Conservation (phyloP, 2,888 invertebrate genomes). For the Lithophane socia region DNA sequence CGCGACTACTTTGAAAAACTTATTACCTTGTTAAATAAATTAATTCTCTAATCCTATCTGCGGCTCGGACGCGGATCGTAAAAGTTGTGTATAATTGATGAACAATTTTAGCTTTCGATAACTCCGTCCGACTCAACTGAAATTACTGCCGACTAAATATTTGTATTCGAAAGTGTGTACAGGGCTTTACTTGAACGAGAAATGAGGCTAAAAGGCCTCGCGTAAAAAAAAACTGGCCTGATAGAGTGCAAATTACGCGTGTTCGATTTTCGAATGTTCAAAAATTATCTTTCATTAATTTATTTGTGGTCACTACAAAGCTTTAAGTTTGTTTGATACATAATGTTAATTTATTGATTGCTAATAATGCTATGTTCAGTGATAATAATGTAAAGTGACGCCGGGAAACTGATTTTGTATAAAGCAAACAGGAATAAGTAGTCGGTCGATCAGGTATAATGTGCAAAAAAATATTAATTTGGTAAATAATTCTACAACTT, state of each 20-base stretch:
- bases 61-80: not conserved
- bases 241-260: not conserved
- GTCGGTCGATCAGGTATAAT: too few relatives aligned
- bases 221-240: not conserved
- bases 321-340: not conserved
- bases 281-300: not conserved
- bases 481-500: not conserved
- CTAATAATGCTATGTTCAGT: not conserved
- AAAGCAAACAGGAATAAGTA: not conserved
- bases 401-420: not conserved
- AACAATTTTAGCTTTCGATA: not conserved
- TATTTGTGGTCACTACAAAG: not conserved
- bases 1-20: not conserved
- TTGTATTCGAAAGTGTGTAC: not conserved
- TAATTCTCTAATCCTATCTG: slow-evolving; percentile 16
- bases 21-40: slow-evolving; percentile 21
- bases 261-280: not conserved
- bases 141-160: not conserved
- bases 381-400: not conserved
- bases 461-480: not conserved
- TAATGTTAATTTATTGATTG: not conserved
- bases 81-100: not conserved
- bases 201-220: not conserved
- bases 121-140: not conserved
- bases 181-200: not conserved